Evolutionary conservation across 2,888 invertebrate genomes (phyloP), one percentile per base, ranked within the genome.

Genomic region (Danaus chrysippus): DNA sequence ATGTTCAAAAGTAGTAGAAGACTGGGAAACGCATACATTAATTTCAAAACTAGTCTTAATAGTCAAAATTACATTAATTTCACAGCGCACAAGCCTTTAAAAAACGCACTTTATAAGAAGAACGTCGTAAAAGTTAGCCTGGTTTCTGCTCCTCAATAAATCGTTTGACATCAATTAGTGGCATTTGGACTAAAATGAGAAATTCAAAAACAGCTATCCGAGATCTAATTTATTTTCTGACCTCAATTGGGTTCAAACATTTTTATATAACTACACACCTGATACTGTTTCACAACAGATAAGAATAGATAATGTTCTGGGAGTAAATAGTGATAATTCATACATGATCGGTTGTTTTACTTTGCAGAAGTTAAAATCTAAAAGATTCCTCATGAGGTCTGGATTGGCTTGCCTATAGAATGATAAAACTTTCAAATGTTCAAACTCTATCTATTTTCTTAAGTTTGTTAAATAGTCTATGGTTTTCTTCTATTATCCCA

Each of bases 321-420:
- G 12, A 17, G 17, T 17, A 56, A n/a, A 42, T 13, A 46, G 3
- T 12, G 12, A 46, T 57, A n/a, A 23, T 44, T 23, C 19, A 12
- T 46, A 57, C 44, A 19, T 57, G 23, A 17, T 13, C 6, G 6
- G 44, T 44, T 56, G 56, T 41, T 63, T 63, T 41, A 34, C n/a
- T 34, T 19, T 56, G 10, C 17, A 52, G 10, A 56, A 59, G 56
- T 42, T 59, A 53, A 54, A 23, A 11, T 41, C 56, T 44, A 43
- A 43, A 46, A 23, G 56, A 56, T 46, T 56, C 59, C 42, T 42
- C 60, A 11, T 49, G 13, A 46, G 59, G 56, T 11, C 46, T 63
- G 13, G 59, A 63, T 59, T 42, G 56, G 49, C 11, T 63, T 15
- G 41, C 63, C 11, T 63, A 63, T 53, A 56, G 56, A 59, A 34